phyloP scores from a whole-genome alignment of 1,140 invertebrate genomes.

The Mya arenaria region DNA sequence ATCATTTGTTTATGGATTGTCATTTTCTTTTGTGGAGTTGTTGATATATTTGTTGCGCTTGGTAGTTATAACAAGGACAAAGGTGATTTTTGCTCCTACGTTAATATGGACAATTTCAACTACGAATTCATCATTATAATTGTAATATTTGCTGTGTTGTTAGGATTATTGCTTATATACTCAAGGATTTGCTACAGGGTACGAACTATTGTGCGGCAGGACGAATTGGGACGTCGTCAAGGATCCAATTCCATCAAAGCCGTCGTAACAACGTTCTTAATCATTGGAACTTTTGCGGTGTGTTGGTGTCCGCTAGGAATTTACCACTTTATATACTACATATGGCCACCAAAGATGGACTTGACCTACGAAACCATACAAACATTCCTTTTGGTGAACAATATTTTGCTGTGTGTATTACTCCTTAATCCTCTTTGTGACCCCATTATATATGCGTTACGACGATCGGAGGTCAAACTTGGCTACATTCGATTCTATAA shows the following conservation, averaged over 20 bases:
- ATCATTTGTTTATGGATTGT: conserved; percentile 85
- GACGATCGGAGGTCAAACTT: conserved; percentile 84
- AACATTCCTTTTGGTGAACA: conserved; percentile 47
- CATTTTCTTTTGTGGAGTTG: conserved; percentile 82
- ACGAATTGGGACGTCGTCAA: conserved; percentile 1
- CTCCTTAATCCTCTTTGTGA: conserved; percentile 86
- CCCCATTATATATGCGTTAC: conserved; percentile 86
- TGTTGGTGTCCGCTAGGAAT: conserved; percentile 85
- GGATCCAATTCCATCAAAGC: conserved; percentile 83
- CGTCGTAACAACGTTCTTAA: conserved; percentile 86
- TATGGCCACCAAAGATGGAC: conserved; percentile 13
- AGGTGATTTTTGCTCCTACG: conserved; percentile 76
- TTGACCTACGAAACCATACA: background rate
- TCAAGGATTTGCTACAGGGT: conserved; percentile 45
- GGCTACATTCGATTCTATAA: conserved; percentile 58
- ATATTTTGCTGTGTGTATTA: conserved; percentile 79
- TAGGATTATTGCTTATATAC: conserved; percentile 64
- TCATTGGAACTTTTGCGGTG: conserved; percentile 86
- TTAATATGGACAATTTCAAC: conserved; percentile 72
- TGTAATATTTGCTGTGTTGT: conserved; percentile 81
- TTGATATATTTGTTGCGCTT: conserved; percentile 64
- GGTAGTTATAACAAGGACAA: background rate
- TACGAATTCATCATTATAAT: conserved; percentile 70
- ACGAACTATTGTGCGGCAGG: background rate
- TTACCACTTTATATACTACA: conserved; percentile 50